These are phyloP conservation scores for Gambusia holbrooki DNA, from an alignment of 2,113 vertebrate species.

Conservation along the genomic window DNA sequence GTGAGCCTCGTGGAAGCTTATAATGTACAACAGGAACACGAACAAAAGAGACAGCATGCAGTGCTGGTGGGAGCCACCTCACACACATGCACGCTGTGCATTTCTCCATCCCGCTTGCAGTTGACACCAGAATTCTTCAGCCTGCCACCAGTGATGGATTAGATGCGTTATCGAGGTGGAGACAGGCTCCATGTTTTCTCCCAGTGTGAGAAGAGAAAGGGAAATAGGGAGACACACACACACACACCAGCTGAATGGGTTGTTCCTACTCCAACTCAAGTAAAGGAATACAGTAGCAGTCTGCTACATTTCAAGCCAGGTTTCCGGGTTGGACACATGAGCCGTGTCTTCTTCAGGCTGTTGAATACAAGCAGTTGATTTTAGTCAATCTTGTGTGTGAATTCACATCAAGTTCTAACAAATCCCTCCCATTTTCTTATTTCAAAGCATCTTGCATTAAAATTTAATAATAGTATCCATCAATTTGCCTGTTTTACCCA, in stretches of 20 bases:
- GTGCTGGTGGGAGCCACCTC: slow-evolving; percentile 57
- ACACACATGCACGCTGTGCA: slow-evolving; percentile 34
- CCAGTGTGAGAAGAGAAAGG: slow-evolving; percentile 41
- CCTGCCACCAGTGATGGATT: slow-evolving; percentile 79
- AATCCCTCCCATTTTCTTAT: neutral
- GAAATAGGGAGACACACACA: slow-evolving; percentile 14
- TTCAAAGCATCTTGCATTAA: neutral
- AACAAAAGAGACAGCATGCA: slow-evolving; percentile 60
- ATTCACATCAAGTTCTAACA: neutral
- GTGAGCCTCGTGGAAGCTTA: slow-evolving; percentile 63
- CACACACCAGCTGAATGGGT: slow-evolving; percentile 34
- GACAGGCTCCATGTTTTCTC: slow-evolving; percentile 66
- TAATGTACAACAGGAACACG: slow-evolving; percentile 65
- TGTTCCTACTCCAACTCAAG: slow-evolving; percentile 53
- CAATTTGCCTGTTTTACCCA: neutral
- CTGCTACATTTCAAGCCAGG: slow-evolving; percentile 56
- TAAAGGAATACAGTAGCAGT: slow-evolving; percentile 58
- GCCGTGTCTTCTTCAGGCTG: slow-evolving; percentile 35
- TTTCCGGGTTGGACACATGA: slow-evolving; percentile 42
- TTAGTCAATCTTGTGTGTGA: slow-evolving; percentile 4
- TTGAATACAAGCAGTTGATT: slow-evolving; percentile 23
- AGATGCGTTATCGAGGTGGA: slow-evolving; percentile 79
- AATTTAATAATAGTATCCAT: neutral
- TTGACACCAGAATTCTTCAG: slow-evolving; percentile 77
- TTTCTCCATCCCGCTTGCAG: slow-evolving; percentile 51